These are phyloP conservation scores for Andrena dorsata DNA, from an alignment of 2,888 invertebrate species.

Conservation along the genomic window DNA sequence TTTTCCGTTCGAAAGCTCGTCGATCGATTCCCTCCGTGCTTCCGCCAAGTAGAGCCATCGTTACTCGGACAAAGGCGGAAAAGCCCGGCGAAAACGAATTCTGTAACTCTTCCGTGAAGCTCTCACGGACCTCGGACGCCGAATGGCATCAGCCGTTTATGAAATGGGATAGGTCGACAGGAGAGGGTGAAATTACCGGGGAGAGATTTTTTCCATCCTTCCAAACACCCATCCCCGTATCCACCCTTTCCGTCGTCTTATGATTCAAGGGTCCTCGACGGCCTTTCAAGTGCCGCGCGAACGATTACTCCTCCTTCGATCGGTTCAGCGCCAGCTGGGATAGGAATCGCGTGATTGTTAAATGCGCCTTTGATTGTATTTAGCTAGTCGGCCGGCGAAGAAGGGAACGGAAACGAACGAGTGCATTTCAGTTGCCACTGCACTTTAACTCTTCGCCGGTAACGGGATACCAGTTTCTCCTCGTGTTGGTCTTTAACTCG, in stretches of 20 bases:
- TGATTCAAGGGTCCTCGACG: not conserved
- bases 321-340: not conserved
- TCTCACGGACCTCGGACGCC: conserved; percentile 34
- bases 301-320: too few relatives aligned
- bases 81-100: conserved; percentile 64
- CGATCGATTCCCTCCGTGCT: conserved; percentile 54
- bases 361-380: not conserved
- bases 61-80: conserved; percentile 70
- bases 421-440: not conserved
- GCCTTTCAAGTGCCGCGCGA: not conserved
- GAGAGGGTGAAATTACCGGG: conserved; percentile 44
- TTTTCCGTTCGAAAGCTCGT: conserved; percentile 65
- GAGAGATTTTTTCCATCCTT: conserved; percentile 45
- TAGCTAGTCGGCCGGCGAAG: not conserved
- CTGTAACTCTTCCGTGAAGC: conserved; percentile 61
- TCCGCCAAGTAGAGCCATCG: conserved; percentile 63
- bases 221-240: conserved; percentile 21
- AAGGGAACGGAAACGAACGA: not conserved
- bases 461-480: conserved; percentile 37
- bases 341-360: not conserved
- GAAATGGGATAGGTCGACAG: conserved; percentile 44
- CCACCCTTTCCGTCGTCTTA: not conserved
- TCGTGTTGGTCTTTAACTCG: conserved; percentile 11
- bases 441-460: conserved; percentile 14
- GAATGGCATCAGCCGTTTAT: conserved; percentile 57